Evolutionary conservation across 2,113 vertebrate genomes (phyloP).

Genomic region (Syngnathoides biaculeatus): DNA sequence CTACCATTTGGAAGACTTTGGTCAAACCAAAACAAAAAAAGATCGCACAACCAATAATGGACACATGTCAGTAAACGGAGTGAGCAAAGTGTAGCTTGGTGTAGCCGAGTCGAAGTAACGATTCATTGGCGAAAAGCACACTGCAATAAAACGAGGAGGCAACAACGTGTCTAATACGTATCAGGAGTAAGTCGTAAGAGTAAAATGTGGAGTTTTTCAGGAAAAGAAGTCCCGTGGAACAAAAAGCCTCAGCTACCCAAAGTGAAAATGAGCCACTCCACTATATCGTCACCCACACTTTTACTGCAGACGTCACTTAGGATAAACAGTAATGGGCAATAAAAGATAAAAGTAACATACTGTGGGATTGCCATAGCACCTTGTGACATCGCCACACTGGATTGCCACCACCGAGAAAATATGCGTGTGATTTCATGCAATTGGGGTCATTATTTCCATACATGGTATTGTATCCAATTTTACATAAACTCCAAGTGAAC

Average conservation of each 20-base stretch:
- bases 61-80: no score
- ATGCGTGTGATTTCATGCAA: background rate
- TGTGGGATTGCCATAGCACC: background rate
- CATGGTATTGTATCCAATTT: constrained; percentile 13
- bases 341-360: background rate
- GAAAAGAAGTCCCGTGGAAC: background rate
- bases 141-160: no score
- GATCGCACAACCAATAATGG: no score
- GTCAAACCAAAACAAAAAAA: no score
- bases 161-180: no score
- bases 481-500: constrained; percentile 21
- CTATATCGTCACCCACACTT: background rate
- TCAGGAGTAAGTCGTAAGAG: no score
- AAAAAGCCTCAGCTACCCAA: constrained; percentile 18
- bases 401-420: constrained; percentile 1
- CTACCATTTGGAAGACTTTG: no score
- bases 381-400: constrained; percentile 30
- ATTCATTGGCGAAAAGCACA: no score
- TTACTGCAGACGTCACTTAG: background rate
- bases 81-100: no score
- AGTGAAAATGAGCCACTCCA: constrained; percentile 9
- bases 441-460: constrained; percentile 17
- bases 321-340: background rate
- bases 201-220: no score
- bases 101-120: no score